Evolutionary conservation across 2,797 vertebrate species (phyloP), one percentile per base, ranked within the genome.

Genomic region (Sebastes nivosus): DNA sequence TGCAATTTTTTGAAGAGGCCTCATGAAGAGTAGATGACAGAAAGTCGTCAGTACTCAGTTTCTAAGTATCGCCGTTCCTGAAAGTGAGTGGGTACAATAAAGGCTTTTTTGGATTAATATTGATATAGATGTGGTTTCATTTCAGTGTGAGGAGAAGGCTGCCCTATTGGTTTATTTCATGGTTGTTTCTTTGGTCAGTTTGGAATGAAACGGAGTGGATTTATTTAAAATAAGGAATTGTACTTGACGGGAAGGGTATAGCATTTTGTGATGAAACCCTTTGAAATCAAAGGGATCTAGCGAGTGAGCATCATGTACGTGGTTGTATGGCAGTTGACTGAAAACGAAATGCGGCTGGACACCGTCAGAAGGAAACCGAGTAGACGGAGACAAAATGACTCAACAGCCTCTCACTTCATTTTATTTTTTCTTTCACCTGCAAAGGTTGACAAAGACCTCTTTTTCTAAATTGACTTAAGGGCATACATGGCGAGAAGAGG

Each of bases 401-500:
- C 67, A 29, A 14, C 68, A 60, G 36, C 9, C 8, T 75, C 63
- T 77, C 57, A 6, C 16, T 75, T 63, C 16, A 30, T 71, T 73
- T 36, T 22, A 2, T 8, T 59, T n/a, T 70, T 63, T 80, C 36
- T 67, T 46, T 22, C 5, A 71, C 72, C 76, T 72, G 20, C 24
- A 29, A 73, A 73, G 36, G 52, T 66, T 55, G 65, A 80, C 65
- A 71, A 50, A 79, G 72, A 54, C 29, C 16, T 66, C 27, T 72
- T 79, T 68, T 30, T 85, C 61, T 68, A 65, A 86, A 85, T 68
- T 55, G 70, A 84, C 80, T 87, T 12, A 55, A 87, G 68, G 72
- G 38, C 66, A 55, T 42, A 65, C 59, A 67, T 5, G 36, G 63
- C 12, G 16, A 46, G 83, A 59, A 29, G 59, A 38, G 77, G 81